Evolutionary conservation across 2,113 vertebrate genomes (phyloP).

Genomic region (Dipodomys merriami): DNA sequence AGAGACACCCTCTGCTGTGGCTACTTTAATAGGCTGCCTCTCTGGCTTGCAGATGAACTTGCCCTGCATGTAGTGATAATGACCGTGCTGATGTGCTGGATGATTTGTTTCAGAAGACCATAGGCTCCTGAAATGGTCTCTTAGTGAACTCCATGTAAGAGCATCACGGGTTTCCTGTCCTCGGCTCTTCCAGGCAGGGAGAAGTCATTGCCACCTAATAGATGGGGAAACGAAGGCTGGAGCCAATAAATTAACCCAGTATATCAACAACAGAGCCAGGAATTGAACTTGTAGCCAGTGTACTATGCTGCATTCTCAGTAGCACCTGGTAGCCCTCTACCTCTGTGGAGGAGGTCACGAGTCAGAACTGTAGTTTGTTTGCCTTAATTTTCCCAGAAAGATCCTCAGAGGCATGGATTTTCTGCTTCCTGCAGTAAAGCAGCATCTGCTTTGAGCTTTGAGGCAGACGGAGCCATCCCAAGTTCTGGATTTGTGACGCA

Average conservation of each 20-base stretch:
- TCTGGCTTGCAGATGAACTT: not conserved
- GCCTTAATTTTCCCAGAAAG: not conserved
- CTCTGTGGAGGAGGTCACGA: not conserved
- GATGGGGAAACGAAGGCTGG: not conserved
- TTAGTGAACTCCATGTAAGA: rapidly evolving
- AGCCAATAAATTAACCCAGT: not conserved
- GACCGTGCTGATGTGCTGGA: not conserved
- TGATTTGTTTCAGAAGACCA: not conserved
- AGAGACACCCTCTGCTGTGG: not conserved
- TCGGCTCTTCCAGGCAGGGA: not conserved
- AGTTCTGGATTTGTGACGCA: not conserved
- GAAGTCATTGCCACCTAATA: not conserved
- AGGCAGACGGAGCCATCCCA: not conserved
- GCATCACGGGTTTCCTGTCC: not conserved
- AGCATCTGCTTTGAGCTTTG: not conserved
- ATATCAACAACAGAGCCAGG: not conserved
- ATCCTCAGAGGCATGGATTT: not conserved
- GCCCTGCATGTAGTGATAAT: too few relatives aligned
- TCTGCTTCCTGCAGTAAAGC: not conserved
- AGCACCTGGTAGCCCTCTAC: not conserved
- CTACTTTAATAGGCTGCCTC: not conserved
- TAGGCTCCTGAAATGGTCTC: too few relatives aligned
- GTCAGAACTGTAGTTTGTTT: not conserved
- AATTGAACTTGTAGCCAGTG: not conserved
- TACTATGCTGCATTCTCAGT: not conserved